phyloP scores from a whole-genome alignment of 2,888 invertebrate species.

The Hymenopus coronatus region DNA sequence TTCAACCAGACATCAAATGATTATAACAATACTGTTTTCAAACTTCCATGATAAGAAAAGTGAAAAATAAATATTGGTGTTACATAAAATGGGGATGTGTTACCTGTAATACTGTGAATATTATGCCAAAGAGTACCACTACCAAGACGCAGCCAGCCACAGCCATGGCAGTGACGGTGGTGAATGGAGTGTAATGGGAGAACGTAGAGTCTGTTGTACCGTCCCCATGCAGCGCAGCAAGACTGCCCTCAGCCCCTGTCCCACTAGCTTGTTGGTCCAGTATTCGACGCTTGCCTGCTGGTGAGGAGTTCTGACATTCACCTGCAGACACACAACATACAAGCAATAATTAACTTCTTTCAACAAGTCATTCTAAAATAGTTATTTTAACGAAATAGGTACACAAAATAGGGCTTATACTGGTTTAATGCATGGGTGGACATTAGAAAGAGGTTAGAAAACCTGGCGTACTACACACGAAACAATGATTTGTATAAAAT shows the following conservation, averaged over 20 bases:
- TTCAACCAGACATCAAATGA: too few relatives aligned
- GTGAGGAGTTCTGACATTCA: constrained; percentile 67
- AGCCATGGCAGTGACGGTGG: constrained; percentile 64
- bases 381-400: too few relatives aligned
- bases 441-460: too few relatives aligned
- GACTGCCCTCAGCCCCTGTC: constrained; percentile 34
- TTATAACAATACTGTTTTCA: too few relatives aligned
- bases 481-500: too few relatives aligned
- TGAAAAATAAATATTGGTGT: too few relatives aligned
- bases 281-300: constrained; percentile 71
- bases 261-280: constrained; percentile 46
- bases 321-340: constrained; percentile 48
- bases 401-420: too few relatives aligned
- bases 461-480: too few relatives aligned
- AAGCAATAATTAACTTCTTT: too few relatives aligned
- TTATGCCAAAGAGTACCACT: constrained; percentile 65
- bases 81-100: constrained; percentile 30
- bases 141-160: constrained; percentile 67
- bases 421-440: too few relatives aligned
- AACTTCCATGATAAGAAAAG: too few relatives aligned
- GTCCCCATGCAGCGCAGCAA: constrained; percentile 21
- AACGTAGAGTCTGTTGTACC: not conserved
- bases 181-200: constrained; percentile 50
- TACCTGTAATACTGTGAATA: constrained; percentile 73
- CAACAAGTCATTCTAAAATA: too few relatives aligned